Evolutionary conservation across 2,797 vertebrate species (phyloP).

Genomic region (Poeciliopsis turneri): DNA sequence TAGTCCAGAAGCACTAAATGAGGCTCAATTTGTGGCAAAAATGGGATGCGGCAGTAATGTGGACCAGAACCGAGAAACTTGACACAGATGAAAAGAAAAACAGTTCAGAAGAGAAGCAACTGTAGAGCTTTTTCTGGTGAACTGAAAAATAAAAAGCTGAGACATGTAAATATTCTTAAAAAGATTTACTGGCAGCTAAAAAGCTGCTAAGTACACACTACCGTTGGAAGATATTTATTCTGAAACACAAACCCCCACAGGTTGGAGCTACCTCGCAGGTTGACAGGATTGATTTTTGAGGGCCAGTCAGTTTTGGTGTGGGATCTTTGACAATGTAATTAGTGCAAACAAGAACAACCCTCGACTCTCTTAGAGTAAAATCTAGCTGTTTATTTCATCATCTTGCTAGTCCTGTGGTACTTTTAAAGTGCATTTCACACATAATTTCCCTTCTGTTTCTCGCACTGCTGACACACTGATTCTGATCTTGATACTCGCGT

Average conservation of each 20-base stretch:
- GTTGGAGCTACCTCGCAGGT: not conserved
- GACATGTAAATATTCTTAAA: not conserved
- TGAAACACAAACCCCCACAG: not conserved
- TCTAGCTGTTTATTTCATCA: not conserved
- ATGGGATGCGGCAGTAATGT: not conserved
- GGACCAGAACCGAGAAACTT: not conserved
- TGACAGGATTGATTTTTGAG: not conserved
- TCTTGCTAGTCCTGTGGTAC: not conserved
- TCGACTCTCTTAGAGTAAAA: not conserved
- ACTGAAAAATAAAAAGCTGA: not conserved
- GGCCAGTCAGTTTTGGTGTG: not conserved
- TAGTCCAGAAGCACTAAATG: not conserved
- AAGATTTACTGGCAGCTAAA: not conserved
- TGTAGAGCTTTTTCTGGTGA: not conserved
- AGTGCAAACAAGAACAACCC: not conserved
- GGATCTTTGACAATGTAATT: not conserved
- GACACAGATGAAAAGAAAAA: not conserved
- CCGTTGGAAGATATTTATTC: not conserved
- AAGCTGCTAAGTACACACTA: not conserved
- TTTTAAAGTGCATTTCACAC: not conserved
- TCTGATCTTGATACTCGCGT: not conserved
- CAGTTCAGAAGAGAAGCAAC: not conserved
- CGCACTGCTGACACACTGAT: not conserved
- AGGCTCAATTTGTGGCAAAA: not conserved
- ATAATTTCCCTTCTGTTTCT: not conserved